Evolutionary conservation across 2,113 vertebrate species (phyloP).

Genomic region (Urocolius indicus): DNA sequence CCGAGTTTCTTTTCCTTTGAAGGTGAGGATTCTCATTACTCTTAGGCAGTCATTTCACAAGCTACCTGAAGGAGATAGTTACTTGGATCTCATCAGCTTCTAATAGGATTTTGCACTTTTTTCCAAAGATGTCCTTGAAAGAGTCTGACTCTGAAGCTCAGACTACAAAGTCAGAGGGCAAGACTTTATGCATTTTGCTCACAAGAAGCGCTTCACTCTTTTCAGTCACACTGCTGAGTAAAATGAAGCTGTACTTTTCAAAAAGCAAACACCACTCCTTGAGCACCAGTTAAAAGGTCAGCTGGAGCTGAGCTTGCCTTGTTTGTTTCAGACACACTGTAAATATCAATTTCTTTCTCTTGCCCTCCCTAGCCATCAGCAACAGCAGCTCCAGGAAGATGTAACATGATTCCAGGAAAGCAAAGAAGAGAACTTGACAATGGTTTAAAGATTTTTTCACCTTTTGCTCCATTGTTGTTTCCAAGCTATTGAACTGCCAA

Average conservation of each 20-base stretch:
- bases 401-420: slow-evolving; percentile 46
- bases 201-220: not conserved
- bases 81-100: not conserved
- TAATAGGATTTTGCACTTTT: not conserved
- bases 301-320: slow-evolving; percentile 16
- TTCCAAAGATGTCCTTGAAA: not conserved
- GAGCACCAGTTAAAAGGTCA: not conserved
- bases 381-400: slow-evolving; percentile 41
- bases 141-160: not conserved
- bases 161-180: not conserved
- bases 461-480: slow-evolving; percentile 58
- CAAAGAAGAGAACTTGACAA: slow-evolving; percentile 11
- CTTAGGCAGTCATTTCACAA: not conserved
- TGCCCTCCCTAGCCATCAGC: not conserved
- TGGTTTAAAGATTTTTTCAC: slow-evolving; percentile 68
- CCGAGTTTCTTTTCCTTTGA: not conserved
- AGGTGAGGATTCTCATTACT: not conserved
- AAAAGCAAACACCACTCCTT: slow-evolving; percentile 36
- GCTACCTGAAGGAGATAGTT: not conserved
- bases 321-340: slow-evolving; percentile 30
- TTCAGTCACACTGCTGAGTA: not conserved
- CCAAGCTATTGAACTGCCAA: slow-evolving; percentile 52
- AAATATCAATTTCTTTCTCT: slow-evolving; percentile 68
- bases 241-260: slow-evolving; percentile 13
- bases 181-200: not conserved